Evolutionary conservation across 1,140 invertebrate species (phyloP).

Genomic region (Bemisia tabaci): DNA sequence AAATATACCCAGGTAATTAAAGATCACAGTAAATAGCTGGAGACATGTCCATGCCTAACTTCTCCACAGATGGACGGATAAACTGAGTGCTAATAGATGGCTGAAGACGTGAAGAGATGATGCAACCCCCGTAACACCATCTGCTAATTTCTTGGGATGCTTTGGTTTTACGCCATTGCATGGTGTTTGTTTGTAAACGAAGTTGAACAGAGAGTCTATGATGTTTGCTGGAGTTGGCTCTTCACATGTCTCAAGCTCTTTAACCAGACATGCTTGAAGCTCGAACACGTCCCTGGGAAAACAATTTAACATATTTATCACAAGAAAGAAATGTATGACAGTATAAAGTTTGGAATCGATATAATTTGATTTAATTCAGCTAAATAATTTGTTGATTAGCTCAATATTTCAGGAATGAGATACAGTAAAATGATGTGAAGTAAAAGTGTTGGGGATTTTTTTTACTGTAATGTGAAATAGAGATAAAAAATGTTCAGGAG

Average conservation of each 20-base stretch:
- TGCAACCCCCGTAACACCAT: background rate
- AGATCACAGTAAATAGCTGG: too few species aligned
- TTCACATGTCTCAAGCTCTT: conserved; percentile 45
- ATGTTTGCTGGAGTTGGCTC: conserved; percentile 66
- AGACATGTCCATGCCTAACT: too few species aligned
- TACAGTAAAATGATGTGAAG: too few species aligned
- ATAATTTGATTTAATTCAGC: background rate
- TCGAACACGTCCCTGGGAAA: conserved; percentile 40
- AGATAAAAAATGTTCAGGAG: too few species aligned
- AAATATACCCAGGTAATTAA: too few species aligned
- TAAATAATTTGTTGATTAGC: too few species aligned
- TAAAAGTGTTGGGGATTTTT: too few species aligned
- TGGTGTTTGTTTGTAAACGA: conserved; percentile 46
- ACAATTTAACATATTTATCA: conserved; percentile 18
- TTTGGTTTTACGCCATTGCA: conserved; percentile 29
- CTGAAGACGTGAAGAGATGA: background rate
- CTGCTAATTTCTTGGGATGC: background rate
- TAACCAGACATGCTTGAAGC: conserved; percentile 47
- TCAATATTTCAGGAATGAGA: too few species aligned
- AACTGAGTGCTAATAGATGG: background rate
- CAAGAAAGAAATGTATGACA: background rate
- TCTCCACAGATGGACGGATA: background rate
- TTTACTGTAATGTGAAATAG: too few species aligned
- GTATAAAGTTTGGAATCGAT: conserved; percentile 2
- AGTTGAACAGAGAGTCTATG: conserved; percentile 58